Evolutionary conservation across 2,888 invertebrate genomes (phyloP), one percentile per base, ranked within the genome.

Genomic region (Xanthorhoe designata): DNA sequence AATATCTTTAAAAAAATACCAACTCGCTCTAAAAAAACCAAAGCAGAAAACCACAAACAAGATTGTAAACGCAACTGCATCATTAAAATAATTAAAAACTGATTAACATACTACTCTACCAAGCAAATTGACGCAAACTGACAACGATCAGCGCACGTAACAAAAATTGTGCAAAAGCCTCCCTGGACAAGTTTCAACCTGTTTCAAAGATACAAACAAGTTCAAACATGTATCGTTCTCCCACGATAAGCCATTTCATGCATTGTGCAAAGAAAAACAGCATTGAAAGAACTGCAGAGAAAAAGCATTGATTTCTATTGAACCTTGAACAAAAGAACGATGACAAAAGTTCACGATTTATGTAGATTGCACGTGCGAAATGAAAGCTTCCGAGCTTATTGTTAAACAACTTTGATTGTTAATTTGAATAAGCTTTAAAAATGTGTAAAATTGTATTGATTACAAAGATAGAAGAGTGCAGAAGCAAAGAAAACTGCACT

Each of bases 181-280:
- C 68, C 64, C 56, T 66, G 54, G 60, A 85, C 91, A 85, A 76
- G 90, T 89, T 77, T 7, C 81, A 88, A 90, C 91, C 87, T 91
- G 91, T 87, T 76, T 58, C 75, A 68, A 77, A 78, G 73, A 71
- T 61, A 10, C 71, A 50, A 64, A 83, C 89, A 83, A 76, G 88
- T 87, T 75, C 61, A 66, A 78, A 87, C 89, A 75, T 75, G 90
- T 76, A 68, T 76, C 77, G 53, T 38, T 13, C 38, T 58, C 47
- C 19, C 55, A 64, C 63, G 52, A 58, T 50, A 70, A 69, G 62
- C 66, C 64, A 68, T 72, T 71, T 69, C 74, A 72, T 52, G 61
- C 71, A 72, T 74, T 72, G 68, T 70, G 61, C 69, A 63, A 55
- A 68, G 55, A 68, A 72, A 70, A 69, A 70, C 59, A 57, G 45